Base-by-base conservation (phyloP, 2,888 invertebrate species). In the Oxytorus armatus region DNA sequence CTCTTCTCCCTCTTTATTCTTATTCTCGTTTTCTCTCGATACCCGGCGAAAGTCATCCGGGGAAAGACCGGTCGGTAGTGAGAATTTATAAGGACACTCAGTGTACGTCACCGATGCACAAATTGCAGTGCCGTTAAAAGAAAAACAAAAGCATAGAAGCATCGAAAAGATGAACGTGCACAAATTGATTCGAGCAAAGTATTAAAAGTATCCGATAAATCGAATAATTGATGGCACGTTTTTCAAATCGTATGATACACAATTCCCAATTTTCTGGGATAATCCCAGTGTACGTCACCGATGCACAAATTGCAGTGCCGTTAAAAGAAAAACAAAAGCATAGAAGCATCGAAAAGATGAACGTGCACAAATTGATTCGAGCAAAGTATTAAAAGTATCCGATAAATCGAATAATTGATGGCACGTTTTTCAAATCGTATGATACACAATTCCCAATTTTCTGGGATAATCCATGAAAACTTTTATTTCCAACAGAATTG, bases 41-140 rank as follows among this genome's bases (percentile, higher is more conserved):
- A 78, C 73, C 68, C 74, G 65, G 21, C 47, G 61, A 65, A 59
- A 57, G 66, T 75, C 63, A 47, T 53, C 49, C 70, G 70, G n/a
- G n/a, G n/a, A 82, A 81, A 77, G 79, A 76, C 80, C 82, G 82
- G 76, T 82, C 80, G 78, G 78, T 70, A 65, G 33, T 18, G 25
- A 72, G 18, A 59, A 76, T 53, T 73, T 76, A 72, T 69, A 61
- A 79, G 29, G 47, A 59, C 72, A 61, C 65, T 79, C 61, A 21
- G 65, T 7, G 10, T 29, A 21, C 63, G 25, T 57, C 44, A 70
- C 63, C 36, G 68, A n/a, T 33, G 53, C 33, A 39, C 66, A 49
- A 25, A 51, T 69, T 51, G 42, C 57, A 16, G 33, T 25, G 23
- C 42, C 18, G 11, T n/a, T 1, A 3, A 16, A 44, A 36, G 3